A percentile compares a stretch with the other conserved stretches of the same genome.
Evolutionary conservation across 2,888 invertebrate genomes (phyloP).

Genomic region (Polydesmus complanatus): DNA sequence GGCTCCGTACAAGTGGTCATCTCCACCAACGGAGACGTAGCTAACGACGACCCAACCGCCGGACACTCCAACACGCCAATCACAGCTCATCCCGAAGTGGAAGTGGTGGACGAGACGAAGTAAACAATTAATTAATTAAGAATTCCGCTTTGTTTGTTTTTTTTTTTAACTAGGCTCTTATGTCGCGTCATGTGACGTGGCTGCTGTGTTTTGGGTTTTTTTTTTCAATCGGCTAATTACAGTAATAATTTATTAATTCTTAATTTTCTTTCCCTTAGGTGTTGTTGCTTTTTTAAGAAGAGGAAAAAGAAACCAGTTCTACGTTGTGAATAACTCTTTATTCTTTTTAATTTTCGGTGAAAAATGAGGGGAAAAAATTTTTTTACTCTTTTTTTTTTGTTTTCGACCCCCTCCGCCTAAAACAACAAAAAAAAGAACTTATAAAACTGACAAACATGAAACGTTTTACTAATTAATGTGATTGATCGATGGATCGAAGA

Average conservation of each 20-base stretch:
- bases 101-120: conserved; percentile 95
- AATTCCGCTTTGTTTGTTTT: background rate
- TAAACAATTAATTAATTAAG: conserved; percentile 46
- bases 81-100: conserved; percentile 82
- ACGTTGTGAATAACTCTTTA: conserved; percentile 30
- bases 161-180: background rate
- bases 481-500: too few species aligned
- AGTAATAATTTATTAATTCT: too few species aligned
- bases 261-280: conserved; percentile 55
- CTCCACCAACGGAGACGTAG: conserved; percentile 90
- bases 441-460: too few species aligned
- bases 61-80: conserved; percentile 96
- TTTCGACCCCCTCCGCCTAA: too few species aligned
- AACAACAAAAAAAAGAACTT: too few species aligned
- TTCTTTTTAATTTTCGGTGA: background rate
- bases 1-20: conserved; percentile 97
- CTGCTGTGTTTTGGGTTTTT: too few species aligned
- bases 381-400: too few species aligned
- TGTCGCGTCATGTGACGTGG: too few species aligned
- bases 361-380: too few species aligned
- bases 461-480: too few species aligned
- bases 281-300: conserved; percentile 97
- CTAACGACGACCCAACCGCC: conserved; percentile 87
- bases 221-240: too few species aligned
- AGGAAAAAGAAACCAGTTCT: conserved; percentile 95